Percentiles rank a stretch among this genome's conserved stretches.
These are phyloP conservation scores for Drosophila algonquin DNA, from an alignment of 2,888 invertebrate genomes.

Conservation along the genomic window DNA sequence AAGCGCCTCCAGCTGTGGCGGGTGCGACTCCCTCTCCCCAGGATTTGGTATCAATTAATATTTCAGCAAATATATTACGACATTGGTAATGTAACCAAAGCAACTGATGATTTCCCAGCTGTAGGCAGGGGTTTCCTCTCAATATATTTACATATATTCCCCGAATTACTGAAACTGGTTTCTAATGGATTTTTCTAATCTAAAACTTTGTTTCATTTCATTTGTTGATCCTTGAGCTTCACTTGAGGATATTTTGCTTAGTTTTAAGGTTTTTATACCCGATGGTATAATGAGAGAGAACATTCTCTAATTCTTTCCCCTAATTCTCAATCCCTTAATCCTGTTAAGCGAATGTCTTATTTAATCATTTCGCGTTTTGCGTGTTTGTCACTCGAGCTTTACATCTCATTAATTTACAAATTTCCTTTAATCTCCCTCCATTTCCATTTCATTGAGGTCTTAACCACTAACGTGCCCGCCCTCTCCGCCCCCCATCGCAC, in stretches of 20 bases:
- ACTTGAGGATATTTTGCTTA: too few relatives aligned
- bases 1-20: conserved; percentile 14
- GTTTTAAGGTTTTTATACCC: too few relatives aligned
- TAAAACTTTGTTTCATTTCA: too few relatives aligned
- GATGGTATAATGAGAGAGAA: too few relatives aligned
- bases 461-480: conserved; percentile 29
- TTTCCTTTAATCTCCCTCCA: conserved; percentile 32
- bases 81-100: conserved; percentile 32
- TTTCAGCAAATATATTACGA: conserved; percentile 35
- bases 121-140: too few relatives aligned
- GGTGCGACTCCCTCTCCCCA: not conserved
- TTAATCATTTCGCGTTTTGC: conserved; percentile 13
- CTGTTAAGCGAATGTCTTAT: conserved; percentile 3
- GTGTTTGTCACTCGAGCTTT: conserved; percentile 14
- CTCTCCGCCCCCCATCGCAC: conserved; percentile 2
- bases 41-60: conserved; percentile 37
- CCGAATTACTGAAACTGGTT: too few relatives aligned
- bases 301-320: not conserved
- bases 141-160: too few relatives aligned
- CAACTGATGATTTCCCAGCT: not conserved
- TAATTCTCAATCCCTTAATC: not conserved
- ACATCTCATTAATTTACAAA: conserved; percentile 39
- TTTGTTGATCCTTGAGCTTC: too few relatives aligned
- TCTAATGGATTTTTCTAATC: too few relatives aligned
- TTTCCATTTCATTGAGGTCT: conserved; percentile 30